Conservation (phyloP, 2,888 invertebrate genomes). For the Lissonota sp. region DNA sequence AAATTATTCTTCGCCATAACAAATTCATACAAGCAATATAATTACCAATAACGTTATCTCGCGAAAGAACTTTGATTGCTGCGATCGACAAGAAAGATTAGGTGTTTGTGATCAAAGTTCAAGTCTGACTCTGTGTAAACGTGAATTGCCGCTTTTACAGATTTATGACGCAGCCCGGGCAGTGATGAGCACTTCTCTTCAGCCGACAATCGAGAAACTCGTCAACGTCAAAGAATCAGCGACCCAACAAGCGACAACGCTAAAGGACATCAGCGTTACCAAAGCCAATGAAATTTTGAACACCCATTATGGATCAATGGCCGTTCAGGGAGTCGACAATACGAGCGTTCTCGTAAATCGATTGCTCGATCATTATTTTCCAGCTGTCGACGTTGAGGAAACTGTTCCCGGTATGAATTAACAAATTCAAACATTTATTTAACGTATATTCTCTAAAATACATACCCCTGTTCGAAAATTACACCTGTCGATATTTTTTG, state of each 20-base stretch:
- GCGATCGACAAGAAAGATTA: not conserved
- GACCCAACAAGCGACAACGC: slow-evolving; percentile 87
- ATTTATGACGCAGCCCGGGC: slow-evolving; percentile 81
- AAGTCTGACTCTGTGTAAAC: not conserved
- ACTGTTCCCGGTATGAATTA: slow-evolving; percentile 82
- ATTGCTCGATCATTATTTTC: slow-evolving; percentile 91
- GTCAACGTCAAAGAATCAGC: slow-evolving; percentile 85
- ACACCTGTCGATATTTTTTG: not conserved
- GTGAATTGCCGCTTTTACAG: slow-evolving; percentile 65
- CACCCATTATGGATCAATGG: slow-evolving; percentile 89
- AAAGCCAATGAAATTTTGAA: slow-evolving; percentile 90
- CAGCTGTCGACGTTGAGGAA: slow-evolving; percentile 85
- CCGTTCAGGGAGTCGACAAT: slow-evolving; percentile 88
- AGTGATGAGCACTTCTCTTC: slow-evolving; percentile 79
- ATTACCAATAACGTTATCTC: not conserved
- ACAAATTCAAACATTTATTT: too few relatives aligned
- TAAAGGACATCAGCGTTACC: slow-evolving; percentile 89
- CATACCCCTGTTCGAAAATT: too few relatives aligned
- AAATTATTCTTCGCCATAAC: too few relatives aligned
- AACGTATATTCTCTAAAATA: too few relatives aligned
- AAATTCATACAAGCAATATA: too few relatives aligned
- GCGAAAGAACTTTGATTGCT: not conserved
- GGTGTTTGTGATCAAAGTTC: slow-evolving; percentile 37
- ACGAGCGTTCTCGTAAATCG: slow-evolving; percentile 90
- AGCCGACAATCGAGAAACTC: slow-evolving; percentile 82